Conservation (phyloP, 2,888 invertebrate genomes). For the Pemphredon lugubris region DNA sequence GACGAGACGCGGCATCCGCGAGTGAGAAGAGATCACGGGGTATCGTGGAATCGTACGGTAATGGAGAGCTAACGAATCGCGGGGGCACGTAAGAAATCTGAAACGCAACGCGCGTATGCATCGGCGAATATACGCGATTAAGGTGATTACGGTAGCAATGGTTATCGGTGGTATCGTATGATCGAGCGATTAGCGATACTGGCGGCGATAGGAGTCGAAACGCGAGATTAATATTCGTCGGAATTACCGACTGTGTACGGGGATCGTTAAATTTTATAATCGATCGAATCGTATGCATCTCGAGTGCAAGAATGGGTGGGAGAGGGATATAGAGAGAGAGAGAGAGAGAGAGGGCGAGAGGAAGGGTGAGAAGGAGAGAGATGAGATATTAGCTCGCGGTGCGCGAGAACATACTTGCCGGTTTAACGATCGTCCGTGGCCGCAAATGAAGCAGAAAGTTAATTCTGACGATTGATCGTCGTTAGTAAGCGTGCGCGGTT, state of each 20-base stretch:
- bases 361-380: too few relatives aligned
- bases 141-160: constrained; percentile 20
- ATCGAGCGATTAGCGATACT: background rate
- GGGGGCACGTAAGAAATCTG: too few relatives aligned
- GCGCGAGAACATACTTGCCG: constrained; percentile 20
- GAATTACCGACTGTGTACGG: background rate
- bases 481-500: constrained; percentile 34
- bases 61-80: too few relatives aligned
- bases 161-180: too few relatives aligned
- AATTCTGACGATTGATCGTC: constrained; percentile 56
- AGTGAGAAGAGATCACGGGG: too few relatives aligned
- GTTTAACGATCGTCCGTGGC: constrained; percentile 54
- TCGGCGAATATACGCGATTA: too few relatives aligned
- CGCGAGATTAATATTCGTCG: background rate
- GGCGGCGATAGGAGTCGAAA: background rate
- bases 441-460: constrained; percentile 58
- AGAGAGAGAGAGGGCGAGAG: too few relatives aligned
- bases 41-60: too few relatives aligned
- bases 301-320: background rate
- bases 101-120: too few relatives aligned
- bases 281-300: background rate
- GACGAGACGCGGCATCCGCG: too few relatives aligned
- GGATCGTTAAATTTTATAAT: background rate
- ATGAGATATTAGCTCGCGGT: too few relatives aligned
- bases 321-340: too few relatives aligned